These are phyloP conservation scores for Diadophis punctatus DNA, from an alignment of 2,113 vertebrate genomes.

Conservation along the genomic window DNA sequence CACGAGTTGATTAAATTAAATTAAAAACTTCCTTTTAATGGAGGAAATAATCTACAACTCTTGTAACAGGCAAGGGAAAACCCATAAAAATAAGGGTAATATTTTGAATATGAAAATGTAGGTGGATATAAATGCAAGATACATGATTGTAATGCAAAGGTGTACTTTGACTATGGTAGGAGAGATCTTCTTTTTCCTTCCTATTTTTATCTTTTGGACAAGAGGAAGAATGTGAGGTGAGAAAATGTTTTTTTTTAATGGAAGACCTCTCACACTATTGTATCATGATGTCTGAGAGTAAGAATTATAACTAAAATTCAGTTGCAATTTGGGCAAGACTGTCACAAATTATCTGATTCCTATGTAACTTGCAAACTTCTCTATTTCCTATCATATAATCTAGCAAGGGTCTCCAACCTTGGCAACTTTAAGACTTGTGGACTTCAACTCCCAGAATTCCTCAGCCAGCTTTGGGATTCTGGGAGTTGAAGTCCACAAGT, in stretches of 20 bases:
- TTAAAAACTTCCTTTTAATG: too few species aligned
- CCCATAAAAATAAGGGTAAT: not conserved
- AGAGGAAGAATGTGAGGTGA: not conserved
- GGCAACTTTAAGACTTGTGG: too few species aligned
- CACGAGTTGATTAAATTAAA: not conserved
- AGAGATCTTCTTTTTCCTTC: too few species aligned
- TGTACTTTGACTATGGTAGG: too few species aligned
- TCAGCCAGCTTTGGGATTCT: too few species aligned
- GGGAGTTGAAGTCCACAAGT: too few species aligned
- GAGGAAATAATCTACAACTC: too few species aligned
- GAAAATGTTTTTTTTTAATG: not conserved
- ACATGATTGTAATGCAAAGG: not conserved
- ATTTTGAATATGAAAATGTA: not conserved
- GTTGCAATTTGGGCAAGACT: not conserved
- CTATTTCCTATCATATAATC: not conserved
- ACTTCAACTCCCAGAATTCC: too few species aligned
- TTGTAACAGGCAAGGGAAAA: not conserved
- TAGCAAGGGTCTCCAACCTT: too few species aligned
- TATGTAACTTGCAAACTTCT: not conserved
- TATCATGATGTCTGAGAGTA: not conserved
- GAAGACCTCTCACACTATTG: not conserved
- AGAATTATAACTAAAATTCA: not conserved
- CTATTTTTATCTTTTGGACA: too few species aligned
- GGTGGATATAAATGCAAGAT: not conserved
- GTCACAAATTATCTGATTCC: not conserved